Evolutionary conservation across 1,140 invertebrate species (phyloP), one percentile per base, ranked within the genome.

Genomic region (Zaprionus nigranus): DNA sequence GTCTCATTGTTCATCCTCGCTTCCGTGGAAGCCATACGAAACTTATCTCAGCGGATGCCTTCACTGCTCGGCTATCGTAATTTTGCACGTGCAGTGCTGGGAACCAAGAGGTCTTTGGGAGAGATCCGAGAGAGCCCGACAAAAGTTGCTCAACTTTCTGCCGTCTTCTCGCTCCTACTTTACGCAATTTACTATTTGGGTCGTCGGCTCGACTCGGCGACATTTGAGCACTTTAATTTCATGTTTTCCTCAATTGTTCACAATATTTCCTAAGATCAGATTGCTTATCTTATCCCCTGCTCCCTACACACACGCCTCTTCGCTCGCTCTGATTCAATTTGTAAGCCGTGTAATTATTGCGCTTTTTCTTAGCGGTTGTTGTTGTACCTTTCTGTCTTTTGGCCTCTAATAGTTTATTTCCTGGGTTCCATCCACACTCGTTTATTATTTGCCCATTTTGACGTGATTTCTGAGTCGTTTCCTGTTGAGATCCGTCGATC

Each of bases 111-210:
- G 26, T 7, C 38, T 46, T 28, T 56, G 51, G 12, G 22, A 24
- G 13, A 62, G 26, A 9, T n/a, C 38, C 73, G 58, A 72, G 64
- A 56, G 63, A 57, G 38, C 49, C 76, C 75, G 73, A 81, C 76
- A 80, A 78, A 84, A 90, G 91, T 92, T 92, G 87, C 79, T 91
- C 91, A 92, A 92, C 90, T 90, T 92, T 90, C 70, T 87, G 82
- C 71, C 80, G 66, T 75, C 76, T 62, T 62, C 24, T 22, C 53
- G 64, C 71, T 82, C 22, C 81, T 73, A 72, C 57, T 78, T 88
- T 90, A 75, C 86, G 86, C 70, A 81, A 84, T 79, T 80, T 67
- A 26, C 51, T n/a, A 43, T 53, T 17, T 30, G 53, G 26, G 34
- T 24, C 54, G 24, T 24, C 59, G 20, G 26, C 20, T 46, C 59